phyloP scores from a whole-genome alignment of 2,113 vertebrate species.

The Silurus asotus region DNA sequence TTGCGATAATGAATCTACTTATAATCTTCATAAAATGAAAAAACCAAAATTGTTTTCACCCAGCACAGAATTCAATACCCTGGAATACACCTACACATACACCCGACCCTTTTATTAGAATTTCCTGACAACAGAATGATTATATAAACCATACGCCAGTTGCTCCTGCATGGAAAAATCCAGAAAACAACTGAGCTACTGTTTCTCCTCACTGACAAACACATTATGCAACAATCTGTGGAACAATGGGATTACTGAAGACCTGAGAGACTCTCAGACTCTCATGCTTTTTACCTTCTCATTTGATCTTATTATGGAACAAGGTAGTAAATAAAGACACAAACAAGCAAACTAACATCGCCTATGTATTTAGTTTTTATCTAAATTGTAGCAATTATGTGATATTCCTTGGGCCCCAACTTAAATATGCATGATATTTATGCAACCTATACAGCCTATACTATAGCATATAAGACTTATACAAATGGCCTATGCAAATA shows the following conservation, averaged over 20 bases:
- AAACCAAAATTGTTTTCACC: not conserved
- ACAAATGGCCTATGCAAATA: too few relatives aligned
- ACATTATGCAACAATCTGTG: not conserved
- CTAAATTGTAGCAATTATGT: not conserved
- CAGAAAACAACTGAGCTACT: conserved; percentile 6
- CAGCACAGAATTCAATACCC: not conserved
- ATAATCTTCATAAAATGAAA: not conserved
- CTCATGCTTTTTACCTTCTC: not conserved
- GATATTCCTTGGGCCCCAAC: not conserved
- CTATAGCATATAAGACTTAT: too few relatives aligned
- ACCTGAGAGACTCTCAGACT: not conserved
- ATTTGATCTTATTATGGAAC: not conserved
- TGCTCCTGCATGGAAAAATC: conserved; percentile 21
- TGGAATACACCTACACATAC: not conserved
- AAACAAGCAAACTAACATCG: not conserved
- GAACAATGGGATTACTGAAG: not conserved
- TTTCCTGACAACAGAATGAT: not conserved
- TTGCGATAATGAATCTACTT: too few relatives aligned
- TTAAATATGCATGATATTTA: not conserved
- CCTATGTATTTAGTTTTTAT: not conserved
- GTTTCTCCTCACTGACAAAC: not conserved
- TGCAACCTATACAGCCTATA: too few relatives aligned
- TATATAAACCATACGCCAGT: conserved; percentile 1
- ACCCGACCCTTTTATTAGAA: not conserved
- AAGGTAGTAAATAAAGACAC: not conserved